A percentile compares a stretch with the other conserved stretches of the same genome.
These are phyloP conservation scores for Drosophila quinaria DNA, from an alignment of 2,888 invertebrate genomes.

Conservation along the genomic window DNA sequence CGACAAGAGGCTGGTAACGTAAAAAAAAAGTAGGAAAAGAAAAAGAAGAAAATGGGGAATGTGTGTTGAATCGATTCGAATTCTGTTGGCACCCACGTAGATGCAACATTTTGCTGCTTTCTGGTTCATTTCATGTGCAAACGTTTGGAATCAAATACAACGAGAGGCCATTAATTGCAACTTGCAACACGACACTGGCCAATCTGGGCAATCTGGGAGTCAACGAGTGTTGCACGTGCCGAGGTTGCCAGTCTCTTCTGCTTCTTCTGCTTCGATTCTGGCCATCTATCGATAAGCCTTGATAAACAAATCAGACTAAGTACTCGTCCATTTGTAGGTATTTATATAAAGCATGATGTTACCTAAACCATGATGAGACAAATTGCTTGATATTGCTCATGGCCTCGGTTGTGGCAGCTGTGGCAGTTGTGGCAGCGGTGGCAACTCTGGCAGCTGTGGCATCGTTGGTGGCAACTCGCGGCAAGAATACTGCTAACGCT, in stretches of 20 bases:
- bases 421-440: slow-evolving; percentile 9
- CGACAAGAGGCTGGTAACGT: neutral
- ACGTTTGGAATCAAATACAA: slow-evolving; percentile 72
- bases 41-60: neutral
- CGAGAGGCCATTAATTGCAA: slow-evolving; percentile 73
- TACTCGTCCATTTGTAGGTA: slow-evolving; percentile 9
- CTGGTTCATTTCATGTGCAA: slow-evolving; percentile 76
- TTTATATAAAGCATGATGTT: slow-evolving; percentile 15
- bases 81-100: slow-evolving; percentile 37
- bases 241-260: slow-evolving; percentile 10
- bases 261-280: neutral
- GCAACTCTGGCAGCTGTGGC: slow-evolving; percentile 6
- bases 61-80: slow-evolving; percentile 20
- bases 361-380: slow-evolving; percentile 52
- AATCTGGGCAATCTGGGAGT: slow-evolving; percentile 2
- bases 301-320: slow-evolving; percentile 53
- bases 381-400: slow-evolving; percentile 51
- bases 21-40: neutral
- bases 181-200: slow-evolving; percentile 29
- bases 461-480: neutral
- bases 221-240: slow-evolving; percentile 14
- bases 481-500: slow-evolving; percentile 12
- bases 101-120: slow-evolving; percentile 74
- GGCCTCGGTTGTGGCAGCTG: slow-evolving; percentile 13
- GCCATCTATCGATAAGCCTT: slow-evolving; percentile 42